Percentiles rank a stretch among this genome's conserved stretches.
These are phyloP conservation scores for Lasioglossum calceatum DNA, from an alignment of 2,888 invertebrate species.

Conservation along the genomic window DNA sequence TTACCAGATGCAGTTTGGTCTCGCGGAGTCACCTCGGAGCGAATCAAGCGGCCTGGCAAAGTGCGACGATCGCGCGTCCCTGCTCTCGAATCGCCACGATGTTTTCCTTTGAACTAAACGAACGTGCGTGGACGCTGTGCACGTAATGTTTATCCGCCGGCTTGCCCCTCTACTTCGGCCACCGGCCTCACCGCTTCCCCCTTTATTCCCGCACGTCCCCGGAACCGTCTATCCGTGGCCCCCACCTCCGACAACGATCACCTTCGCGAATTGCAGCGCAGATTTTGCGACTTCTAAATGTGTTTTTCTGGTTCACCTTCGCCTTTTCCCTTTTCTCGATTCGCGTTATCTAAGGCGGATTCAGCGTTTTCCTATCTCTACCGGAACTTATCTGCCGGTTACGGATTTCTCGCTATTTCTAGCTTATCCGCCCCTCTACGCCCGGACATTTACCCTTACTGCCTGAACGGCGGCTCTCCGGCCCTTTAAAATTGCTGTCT, in stretches of 20 bases:
- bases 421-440: not conserved
- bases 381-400: not conserved
- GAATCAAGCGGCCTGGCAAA: not conserved
- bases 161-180: conserved; percentile 51
- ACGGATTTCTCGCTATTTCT: not conserved
- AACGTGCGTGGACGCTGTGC: conserved; percentile 68
- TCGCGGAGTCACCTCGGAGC: not conserved
- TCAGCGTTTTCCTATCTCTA: not conserved
- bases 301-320: conserved; percentile 8
- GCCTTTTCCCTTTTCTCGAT: not conserved
- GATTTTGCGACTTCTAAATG: conserved; percentile 39
- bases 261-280: conserved; percentile 42
- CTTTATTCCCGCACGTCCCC: conserved; percentile 4
- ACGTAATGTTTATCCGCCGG: conserved; percentile 77
- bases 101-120: conserved; percentile 75
- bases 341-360: not conserved
- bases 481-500: not conserved
- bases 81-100: conserved; percentile 44
- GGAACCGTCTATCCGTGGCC: conserved; percentile 32
- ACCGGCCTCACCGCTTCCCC: conserved; percentile 38
- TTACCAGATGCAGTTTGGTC: not conserved
- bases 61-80: not conserved
- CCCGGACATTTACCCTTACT: not conserved
- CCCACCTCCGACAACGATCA: conserved; percentile 49
- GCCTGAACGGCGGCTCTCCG: not conserved